Evolutionary conservation across 2,113 vertebrate species (phyloP).

Genomic region (Brachyistius frenatus): DNA sequence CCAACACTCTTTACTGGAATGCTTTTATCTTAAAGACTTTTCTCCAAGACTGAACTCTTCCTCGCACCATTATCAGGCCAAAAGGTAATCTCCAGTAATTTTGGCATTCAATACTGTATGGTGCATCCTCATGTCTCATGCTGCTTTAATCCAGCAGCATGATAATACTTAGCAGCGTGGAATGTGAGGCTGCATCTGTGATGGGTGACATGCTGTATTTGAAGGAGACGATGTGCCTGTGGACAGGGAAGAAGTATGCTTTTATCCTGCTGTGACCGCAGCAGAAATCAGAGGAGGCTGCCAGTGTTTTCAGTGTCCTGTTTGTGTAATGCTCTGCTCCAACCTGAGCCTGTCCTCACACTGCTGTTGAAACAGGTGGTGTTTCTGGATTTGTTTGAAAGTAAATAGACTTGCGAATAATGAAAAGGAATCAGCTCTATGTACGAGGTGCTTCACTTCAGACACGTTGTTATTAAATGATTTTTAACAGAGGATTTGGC

Average conservation of each 20-base stretch:
- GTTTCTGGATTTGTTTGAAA: slow-evolving; percentile 92
- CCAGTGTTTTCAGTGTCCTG: slow-evolving; percentile 7
- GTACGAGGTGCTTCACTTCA: slow-evolving; percentile 88
- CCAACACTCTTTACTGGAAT: slow-evolving; percentile 41
- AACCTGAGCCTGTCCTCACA: slow-evolving; percentile 82
- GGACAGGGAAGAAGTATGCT: slow-evolving; percentile 54
- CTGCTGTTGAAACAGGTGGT: slow-evolving; percentile 88
- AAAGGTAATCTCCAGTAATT: slow-evolving; percentile 33
- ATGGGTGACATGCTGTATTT: slow-evolving; percentile 49
- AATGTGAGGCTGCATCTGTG: slow-evolving; percentile 57
- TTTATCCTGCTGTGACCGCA: slow-evolving; percentile 39
- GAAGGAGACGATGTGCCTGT: slow-evolving; percentile 42
- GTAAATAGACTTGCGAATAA: slow-evolving; percentile 90
- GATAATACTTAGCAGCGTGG: slow-evolving; percentile 53
- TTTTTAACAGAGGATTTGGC: slow-evolving; percentile 97
- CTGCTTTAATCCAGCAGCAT: slow-evolving; percentile 37
- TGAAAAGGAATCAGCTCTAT: slow-evolving; percentile 89
- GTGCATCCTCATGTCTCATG: slow-evolving; percentile 37
- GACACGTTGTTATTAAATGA: slow-evolving; percentile 95
- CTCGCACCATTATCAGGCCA: slow-evolving; percentile 32
- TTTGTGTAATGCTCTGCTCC: slow-evolving; percentile 25
- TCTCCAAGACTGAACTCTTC: slow-evolving; percentile 43
- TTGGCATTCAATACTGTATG: slow-evolving; percentile 13
- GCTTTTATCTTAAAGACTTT: slow-evolving; percentile 60
- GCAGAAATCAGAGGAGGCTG: slow-evolving; percentile 30